These are phyloP conservation scores for Acyrthosiphon pisum DNA, from an alignment of 1,140 invertebrate genomes.

Conservation along the genomic window DNA sequence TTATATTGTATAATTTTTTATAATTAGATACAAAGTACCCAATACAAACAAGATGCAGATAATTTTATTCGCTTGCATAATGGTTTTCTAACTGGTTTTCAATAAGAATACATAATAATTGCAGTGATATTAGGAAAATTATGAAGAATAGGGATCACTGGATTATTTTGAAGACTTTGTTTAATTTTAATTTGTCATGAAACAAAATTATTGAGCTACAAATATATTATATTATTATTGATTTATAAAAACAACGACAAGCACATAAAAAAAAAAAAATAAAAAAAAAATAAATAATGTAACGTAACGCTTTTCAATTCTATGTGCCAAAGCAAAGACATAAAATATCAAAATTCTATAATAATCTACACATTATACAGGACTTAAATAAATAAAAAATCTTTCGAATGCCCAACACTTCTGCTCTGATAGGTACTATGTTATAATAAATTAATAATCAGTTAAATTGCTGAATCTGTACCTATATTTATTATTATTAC, in stretches of 20 bases:
- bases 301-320: too few relatives aligned
- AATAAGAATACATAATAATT: not conserved
- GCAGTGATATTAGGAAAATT: not conserved
- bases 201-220: not conserved
- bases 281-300: too few relatives aligned
- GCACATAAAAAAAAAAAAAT: too few relatives aligned
- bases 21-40: not conserved
- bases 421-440: not conserved
- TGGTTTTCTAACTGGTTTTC: not conserved
- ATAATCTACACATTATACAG: not conserved
- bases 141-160: not conserved
- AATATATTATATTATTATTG: too few relatives aligned
- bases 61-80: not conserved
- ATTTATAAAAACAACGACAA: too few relatives aligned
- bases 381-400: not conserved
- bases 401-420: not conserved
- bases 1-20: not conserved
- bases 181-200: not conserved
- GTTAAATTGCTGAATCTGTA: not conserved
- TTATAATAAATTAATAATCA: too few relatives aligned
- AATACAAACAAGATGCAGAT: not conserved
- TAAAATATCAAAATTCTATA: too few relatives aligned
- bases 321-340: too few relatives aligned
- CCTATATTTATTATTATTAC: not conserved
- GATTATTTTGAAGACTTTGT: too few relatives aligned